Base-by-base conservation (phyloP, 2,888 invertebrate genomes). In the Drosophila robusta region DNA sequence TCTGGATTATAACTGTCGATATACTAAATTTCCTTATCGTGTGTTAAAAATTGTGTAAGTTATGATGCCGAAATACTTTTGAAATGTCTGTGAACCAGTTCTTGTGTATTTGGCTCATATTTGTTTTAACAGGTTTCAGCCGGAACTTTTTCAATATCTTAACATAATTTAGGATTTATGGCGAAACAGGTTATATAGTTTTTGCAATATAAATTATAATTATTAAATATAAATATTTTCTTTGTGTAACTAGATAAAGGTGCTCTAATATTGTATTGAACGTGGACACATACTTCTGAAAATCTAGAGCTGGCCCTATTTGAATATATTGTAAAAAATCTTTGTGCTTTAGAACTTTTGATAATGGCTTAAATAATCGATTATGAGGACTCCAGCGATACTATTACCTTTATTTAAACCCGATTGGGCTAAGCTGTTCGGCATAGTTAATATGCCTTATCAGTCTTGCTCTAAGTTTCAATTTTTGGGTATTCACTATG, bases 41-140 rank as follows among this genome's bases (percentile, higher is more conserved):
- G 36, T 38, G 24, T 38, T 36, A 24, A 4, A 38, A 51, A 26
- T 29, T 39, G 8, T 16, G 4, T 16, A 39, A 39, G 29, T 51
- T 41, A 41, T 51, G 39, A 29, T 1, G 12, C 26, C 29, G n/a
- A 52, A 32, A 41, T n/a, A 32, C 29, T 52, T 41, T 29, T 22
- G 14, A 34, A 34, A 34, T 34, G 34, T 12, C 26, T 39, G 12
- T 22, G 18, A 54, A 54, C 54, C 54, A 44, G 54, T 54, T 42
- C 32, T 22, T 11, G 22, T 4, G 12, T 32, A 22, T 32, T 14
- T 44, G 14, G 11, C 1, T 42, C 26, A n/a, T 32, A 29, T 32
- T 11, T 41, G 4, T n/a, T 26, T 2, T 16, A 18, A 39, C 44
- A n/a, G 14, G 38, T 11, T 54, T 9, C 16, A 16, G 24, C 14